phyloP scores from a whole-genome alignment of 2,113 vertebrate species.

The Coracopsis vasa region DNA sequence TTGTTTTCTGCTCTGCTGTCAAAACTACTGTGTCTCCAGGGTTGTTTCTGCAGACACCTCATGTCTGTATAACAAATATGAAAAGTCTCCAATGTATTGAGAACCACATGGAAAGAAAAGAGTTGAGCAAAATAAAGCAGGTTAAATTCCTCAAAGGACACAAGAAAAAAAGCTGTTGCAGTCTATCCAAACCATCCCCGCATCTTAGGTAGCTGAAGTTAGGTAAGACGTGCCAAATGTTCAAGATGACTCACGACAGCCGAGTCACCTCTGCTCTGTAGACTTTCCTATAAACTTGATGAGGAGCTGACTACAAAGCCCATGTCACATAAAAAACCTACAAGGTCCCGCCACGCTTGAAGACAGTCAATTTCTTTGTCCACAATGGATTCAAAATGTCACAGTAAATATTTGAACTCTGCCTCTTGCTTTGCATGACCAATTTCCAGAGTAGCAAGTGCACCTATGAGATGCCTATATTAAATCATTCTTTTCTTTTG shows the following conservation, averaged over 20 bases:
- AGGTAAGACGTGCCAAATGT: accelerated
- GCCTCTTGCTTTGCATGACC: neutral
- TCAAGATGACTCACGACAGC: neutral
- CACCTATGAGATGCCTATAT: neutral
- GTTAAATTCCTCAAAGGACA: neutral
- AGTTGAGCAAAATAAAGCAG: neutral
- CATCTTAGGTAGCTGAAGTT: neutral
- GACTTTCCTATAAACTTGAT: neutral
- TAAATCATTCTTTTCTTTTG: neutral
- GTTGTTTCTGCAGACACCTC: neutral
- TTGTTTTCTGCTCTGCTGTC: neutral
- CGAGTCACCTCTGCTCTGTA: neutral
- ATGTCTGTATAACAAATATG: neutral
- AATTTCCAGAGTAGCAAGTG: neutral
- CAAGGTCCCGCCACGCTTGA: neutral
- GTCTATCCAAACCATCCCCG: neutral
- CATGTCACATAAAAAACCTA: neutral
- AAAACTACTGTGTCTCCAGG: neutral
- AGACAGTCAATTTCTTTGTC: neutral
- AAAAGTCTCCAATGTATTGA: neutral
- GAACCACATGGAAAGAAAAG: neutral
- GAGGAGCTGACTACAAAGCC: neutral
- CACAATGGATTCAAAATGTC: neutral
- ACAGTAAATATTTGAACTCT: neutral
- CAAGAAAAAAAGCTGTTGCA: neutral